A percentile compares a stretch with the other conserved stretches of the same genome.
Conservation (phyloP, 2,113 vertebrate genomes). For the Sporophila hypoxantha region DNA sequence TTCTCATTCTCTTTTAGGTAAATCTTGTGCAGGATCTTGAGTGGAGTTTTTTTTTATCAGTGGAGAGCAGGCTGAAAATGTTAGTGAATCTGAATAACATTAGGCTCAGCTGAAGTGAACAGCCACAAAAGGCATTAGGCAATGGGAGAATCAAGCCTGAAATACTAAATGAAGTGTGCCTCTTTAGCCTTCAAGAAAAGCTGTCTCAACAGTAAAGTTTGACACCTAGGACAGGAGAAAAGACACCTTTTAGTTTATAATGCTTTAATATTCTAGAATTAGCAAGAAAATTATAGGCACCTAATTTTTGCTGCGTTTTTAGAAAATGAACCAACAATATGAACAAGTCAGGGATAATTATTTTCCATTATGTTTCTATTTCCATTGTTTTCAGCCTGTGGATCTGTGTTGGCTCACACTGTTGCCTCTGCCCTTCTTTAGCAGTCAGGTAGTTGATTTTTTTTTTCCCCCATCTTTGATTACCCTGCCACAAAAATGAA, state of each 20-base stretch:
- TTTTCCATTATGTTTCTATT: not conserved
- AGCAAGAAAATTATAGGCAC: not conserved
- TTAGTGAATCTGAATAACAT: not conserved
- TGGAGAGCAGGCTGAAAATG: not conserved
- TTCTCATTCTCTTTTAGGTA: not conserved
- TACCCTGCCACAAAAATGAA: constrained; percentile 16
- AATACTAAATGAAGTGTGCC: not conserved
- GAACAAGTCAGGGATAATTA: not conserved
- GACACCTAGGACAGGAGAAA: not conserved
- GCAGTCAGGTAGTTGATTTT: not conserved
- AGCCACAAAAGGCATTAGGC: not conserved
- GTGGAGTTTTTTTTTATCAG: not conserved
- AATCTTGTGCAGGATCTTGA: not conserved
- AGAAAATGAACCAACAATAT: not conserved
- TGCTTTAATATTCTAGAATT: not conserved
- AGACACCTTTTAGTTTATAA: not conserved
- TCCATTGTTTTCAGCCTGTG: not conserved
- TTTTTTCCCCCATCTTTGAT: not conserved
- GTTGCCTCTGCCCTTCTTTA: not conserved
- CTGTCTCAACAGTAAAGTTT: not conserved
- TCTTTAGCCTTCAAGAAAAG: not conserved
- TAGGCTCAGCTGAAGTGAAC: not conserved
- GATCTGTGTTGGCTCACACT: not conserved
- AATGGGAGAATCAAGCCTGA: not conserved
- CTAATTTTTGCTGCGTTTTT: not conserved